These are phyloP conservation scores for Cheilosia variabilis DNA, from an alignment of 2,888 invertebrate species.

Conservation along the genomic window DNA sequence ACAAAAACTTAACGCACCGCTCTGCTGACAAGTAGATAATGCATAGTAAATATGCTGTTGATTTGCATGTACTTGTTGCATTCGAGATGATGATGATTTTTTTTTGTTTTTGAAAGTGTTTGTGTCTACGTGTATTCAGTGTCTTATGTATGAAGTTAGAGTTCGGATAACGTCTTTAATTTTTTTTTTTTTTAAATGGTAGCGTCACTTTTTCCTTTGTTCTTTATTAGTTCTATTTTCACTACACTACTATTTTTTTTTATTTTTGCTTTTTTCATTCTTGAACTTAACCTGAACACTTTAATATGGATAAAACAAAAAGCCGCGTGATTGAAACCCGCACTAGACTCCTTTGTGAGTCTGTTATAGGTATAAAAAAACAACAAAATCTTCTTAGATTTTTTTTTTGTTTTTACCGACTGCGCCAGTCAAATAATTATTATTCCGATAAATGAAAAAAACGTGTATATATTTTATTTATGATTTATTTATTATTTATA, in stretches of 20 bases:
- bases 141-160: background rate
- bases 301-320: background rate
- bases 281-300: background rate
- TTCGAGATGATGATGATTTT: background rate
- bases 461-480: too few relatives aligned
- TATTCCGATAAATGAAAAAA: too few relatives aligned
- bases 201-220: too few relatives aligned
- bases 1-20: too few relatives aligned
- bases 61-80: too few relatives aligned
- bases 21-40: too few relatives aligned
- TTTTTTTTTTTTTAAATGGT: slow-evolving; percentile 4
- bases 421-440: background rate
- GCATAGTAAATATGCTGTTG: too few relatives aligned
- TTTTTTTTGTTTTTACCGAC: slow-evolving; percentile 4
- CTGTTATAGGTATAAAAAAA: background rate
- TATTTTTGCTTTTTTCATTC: background rate
- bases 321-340: background rate
- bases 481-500: too few relatives aligned
- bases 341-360: background rate
- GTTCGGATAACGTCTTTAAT: too few relatives aligned
- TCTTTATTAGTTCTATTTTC: background rate
- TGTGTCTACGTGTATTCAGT: background rate
- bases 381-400: background rate
- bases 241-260: background rate
- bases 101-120: background rate